Evolutionary conservation across 1,140 invertebrate species (phyloP), one percentile per base, ranked within the genome.

Genomic region (Drosophila miranda): DNA sequence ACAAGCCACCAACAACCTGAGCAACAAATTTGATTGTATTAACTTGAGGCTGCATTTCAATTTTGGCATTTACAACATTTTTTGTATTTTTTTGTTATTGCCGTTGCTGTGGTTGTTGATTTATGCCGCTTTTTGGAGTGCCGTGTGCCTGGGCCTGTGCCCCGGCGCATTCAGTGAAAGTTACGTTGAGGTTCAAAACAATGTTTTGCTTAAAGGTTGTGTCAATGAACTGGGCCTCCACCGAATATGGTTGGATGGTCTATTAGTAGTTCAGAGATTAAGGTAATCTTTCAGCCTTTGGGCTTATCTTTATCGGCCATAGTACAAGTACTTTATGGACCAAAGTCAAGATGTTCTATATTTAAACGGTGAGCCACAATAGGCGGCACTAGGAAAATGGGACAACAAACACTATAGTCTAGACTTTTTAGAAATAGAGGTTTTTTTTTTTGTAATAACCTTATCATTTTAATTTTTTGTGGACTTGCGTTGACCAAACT

Each of bases 101-200:
- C 11, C 34, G 13, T 38, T 38, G 34, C 44, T 28, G 13, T 38
- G 34, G 38, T 28, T 44, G 42, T 66, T 74, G 70, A 66, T 66
- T 75, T 74, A 44, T 74, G 60, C 48, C 69, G 76, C 80, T 73
- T 86, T 86, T 84, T 34, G 30, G 30, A 34, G 11, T 38, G 34
- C 34, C 34, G 11, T 23, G 23, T 23, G 23, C 23, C 23, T 5
- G 4, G 4, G 23, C 11, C 8, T 13, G 11, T 62, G 69, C 69
- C 69, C 46, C 60, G 69, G 58, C 64, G 72, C 52, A 6, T 75
- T 68, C 64, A 86, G 81, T 86, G 81, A 86, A 86, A 86, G 81
- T 86, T 86, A 62, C 45, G 52, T 13, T 38, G 11, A 45, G 59
- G 57, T 55, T 68, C 74, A 57, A 49, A 70, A 63, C 41, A 74